Evolutionary conservation across 2,797 vertebrate species (phyloP).

Genomic region (Myotis myotis): DNA sequence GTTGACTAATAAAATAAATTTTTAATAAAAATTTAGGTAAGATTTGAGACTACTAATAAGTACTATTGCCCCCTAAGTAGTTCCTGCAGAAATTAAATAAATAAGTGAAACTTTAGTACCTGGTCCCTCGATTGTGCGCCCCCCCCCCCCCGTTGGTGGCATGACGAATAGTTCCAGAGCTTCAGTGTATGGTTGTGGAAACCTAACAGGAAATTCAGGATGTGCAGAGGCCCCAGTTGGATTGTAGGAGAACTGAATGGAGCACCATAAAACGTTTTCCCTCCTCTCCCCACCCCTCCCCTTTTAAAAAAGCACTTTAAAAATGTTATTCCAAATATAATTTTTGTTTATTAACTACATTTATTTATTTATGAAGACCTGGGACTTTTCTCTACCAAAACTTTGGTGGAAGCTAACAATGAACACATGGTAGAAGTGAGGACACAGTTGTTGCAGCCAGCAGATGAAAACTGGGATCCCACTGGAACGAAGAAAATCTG

Average conservation of each 20-base stretch:
- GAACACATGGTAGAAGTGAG: conserved; percentile 98
- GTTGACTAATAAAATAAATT: neutral
- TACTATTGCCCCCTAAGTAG: neutral
- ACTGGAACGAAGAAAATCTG: conserved; percentile 96
- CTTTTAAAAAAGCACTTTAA: neutral
- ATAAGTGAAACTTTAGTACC: conserved; percentile 19
- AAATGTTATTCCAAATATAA: conserved; percentile 4
- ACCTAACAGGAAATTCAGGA: neutral
- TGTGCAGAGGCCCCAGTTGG: neutral
- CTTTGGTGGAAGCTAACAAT: conserved; percentile 97
- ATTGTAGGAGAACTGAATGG: conserved; percentile 9
- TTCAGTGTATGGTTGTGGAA: neutral
- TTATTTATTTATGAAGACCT: conserved; percentile 87
- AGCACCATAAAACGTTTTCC: neutral
- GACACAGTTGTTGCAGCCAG: conserved; percentile 95
- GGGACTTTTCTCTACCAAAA: conserved; percentile 98
- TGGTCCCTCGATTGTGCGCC: neutral
- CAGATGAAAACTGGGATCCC: conserved; percentile 98
- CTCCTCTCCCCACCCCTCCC: neutral
- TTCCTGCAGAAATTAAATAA: conserved; percentile 19
- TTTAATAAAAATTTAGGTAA: conserved; percentile 29
- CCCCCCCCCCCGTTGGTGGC: neutral
- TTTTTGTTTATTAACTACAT: conserved; percentile 40
- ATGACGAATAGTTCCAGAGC: neutral
- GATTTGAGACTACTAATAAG: neutral